Evolutionary conservation across 2,797 vertebrate genomes (phyloP), one percentile per base, ranked within the genome.

Genomic region (Sebastes minor): DNA sequence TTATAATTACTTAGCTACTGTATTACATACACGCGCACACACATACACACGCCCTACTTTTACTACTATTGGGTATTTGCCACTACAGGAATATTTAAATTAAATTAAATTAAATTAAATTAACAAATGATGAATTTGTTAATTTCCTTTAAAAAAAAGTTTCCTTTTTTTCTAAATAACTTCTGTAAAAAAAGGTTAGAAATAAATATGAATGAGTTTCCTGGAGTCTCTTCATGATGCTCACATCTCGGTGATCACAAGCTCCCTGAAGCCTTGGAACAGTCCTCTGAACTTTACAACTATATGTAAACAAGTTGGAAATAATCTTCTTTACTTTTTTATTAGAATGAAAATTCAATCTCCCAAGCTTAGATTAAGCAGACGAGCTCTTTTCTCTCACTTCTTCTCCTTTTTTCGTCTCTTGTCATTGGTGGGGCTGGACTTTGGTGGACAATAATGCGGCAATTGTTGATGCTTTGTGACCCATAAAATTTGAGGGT

Each of bases 401-500:
- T 53, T 78, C 76, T 71, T 71, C 71, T 33, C 46, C 18, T 20
- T 77, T 57, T 38, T 27, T 27, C 80, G 75, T 92, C 92, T 93
- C 96, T 97, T 96, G 93, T 97, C 96, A 93, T 94, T 96, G 96
- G 94, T 96, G 95, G 95, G 97, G 96, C 96, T 95, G 96, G 96
- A 97, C 96, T 97, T 97, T 96, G 96, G 95, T 96, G 97, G 97
- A 98, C 97, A 97, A 99, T 98, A 98, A 98, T 97, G 96, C 97
- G 93, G 96, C 97, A 98, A 99, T 99, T 99, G 98, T 99, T 95
- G 96, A 97, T 97, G 97, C 95, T 97, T 97, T 97, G 96, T 99
- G 98, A 99, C 97, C 98, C 98, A 98, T 97, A 98, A 99, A 98
- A 99, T 98, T 96, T 97, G 97, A 97, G 97, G 98, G 97, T 98